These are phyloP conservation scores for Syngnathus floridae DNA, from an alignment of 2,113 vertebrate genomes.

Conservation along the genomic window DNA sequence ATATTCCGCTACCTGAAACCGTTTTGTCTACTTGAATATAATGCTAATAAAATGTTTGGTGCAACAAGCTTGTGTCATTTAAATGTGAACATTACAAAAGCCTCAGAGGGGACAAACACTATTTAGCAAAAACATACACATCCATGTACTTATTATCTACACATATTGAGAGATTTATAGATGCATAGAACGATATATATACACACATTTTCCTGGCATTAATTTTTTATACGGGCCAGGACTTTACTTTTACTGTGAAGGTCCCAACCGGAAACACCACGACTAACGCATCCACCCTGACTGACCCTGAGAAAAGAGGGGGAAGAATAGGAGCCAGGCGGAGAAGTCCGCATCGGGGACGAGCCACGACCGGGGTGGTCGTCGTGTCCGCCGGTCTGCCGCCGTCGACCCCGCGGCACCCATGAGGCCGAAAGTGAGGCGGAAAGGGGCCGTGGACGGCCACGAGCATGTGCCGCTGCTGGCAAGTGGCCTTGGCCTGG, in stretches of 20 bases:
- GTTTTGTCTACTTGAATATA: constrained; percentile 42
- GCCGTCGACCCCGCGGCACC: constrained; percentile 31
- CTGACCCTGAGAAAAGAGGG: background rate
- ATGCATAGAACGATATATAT: no score
- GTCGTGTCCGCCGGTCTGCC: constrained; percentile 25
- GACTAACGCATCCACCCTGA: background rate
- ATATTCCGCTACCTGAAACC: constrained; percentile 1
- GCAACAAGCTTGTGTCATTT: background rate
- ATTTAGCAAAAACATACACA: background rate
- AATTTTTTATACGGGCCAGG: no score
- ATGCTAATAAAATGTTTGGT: constrained; percentile 51
- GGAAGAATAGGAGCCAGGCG: background rate
- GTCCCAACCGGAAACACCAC: constrained; percentile 1
- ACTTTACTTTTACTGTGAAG: constrained; percentile 35
- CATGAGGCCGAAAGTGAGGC: constrained; percentile 67
- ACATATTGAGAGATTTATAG: no score
- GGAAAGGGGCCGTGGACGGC: constrained; percentile 63
- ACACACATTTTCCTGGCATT: no score
- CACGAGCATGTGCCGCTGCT: constrained; percentile 90
- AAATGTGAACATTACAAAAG: no score
- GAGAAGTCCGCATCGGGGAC: constrained; percentile 59
- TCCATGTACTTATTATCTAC: no score
- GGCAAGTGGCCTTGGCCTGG: constrained; percentile 87
- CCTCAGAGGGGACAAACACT: background rate
- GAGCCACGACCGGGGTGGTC: constrained; percentile 48